Conservation (phyloP, 23 tunicate genomes). For the Styela plicata region DNA sequence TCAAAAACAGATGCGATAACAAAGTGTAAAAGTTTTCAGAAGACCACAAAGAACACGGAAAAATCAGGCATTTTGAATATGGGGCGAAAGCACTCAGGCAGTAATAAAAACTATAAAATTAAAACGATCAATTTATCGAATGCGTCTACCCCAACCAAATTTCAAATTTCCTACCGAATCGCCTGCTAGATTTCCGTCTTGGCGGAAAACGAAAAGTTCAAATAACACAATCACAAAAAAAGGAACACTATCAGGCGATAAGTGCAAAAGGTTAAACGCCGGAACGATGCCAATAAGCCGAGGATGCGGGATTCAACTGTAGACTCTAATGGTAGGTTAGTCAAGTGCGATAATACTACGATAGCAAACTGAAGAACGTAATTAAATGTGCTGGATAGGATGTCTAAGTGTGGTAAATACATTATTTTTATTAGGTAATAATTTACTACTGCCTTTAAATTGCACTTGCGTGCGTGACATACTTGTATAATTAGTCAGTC, state of each 20-base stretch:
- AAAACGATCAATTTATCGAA: neutral
- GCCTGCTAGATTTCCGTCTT: neutral
- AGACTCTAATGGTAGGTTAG: neutral
- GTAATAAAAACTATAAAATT: too few relatives aligned
- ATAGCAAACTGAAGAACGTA: neutral
- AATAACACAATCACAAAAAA: neutral
- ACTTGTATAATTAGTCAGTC: neutral
- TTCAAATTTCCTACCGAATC: neutral
- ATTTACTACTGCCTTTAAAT: neutral
- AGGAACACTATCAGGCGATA: neutral
- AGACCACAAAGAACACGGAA: too few relatives aligned
- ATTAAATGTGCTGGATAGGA: neutral
- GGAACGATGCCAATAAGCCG: neutral
- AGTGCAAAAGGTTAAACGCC: neutral
- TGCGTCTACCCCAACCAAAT: neutral
- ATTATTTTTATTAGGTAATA: neutral
- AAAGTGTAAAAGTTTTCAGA: too few relatives aligned
- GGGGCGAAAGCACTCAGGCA: neutral
- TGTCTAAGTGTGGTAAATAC: neutral
- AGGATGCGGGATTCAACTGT: neutral
- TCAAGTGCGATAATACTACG: neutral
- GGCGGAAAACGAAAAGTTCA: neutral
- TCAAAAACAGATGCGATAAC: too few relatives aligned
- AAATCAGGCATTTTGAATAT: too few relatives aligned
- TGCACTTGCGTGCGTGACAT: neutral